phyloP scores from a whole-genome alignment of 2,113 vertebrate genomes.

The Mixornis gularis region DNA sequence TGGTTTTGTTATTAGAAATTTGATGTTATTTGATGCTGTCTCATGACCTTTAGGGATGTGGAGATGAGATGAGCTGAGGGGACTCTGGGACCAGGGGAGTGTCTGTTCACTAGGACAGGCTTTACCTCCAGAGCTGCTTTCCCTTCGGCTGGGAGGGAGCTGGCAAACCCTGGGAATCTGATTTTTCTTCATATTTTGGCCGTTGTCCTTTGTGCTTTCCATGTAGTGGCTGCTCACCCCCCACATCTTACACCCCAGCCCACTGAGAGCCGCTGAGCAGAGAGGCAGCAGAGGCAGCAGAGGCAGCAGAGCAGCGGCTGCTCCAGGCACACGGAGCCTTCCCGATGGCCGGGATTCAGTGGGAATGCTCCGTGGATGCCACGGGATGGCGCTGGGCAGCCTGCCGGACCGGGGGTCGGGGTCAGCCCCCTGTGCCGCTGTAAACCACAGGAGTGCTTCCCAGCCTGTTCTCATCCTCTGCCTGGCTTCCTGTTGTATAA shows the following conservation, averaged over 20 bases:
- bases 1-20: not conserved
- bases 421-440: not conserved
- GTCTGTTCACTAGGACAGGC: not conserved
- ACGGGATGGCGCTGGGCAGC: not conserved
- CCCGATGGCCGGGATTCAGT: not conserved
- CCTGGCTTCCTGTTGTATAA: slow-evolving; percentile 9
- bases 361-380: not conserved
- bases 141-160: not conserved
- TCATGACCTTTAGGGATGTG: not conserved
- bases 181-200: not conserved
- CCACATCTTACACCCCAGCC: not conserved
- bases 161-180: not conserved
- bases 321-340: not conserved
- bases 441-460: not conserved
- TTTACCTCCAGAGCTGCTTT: not conserved
- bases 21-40: not conserved
- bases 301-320: not conserved
- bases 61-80: not conserved
- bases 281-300: too few species aligned
- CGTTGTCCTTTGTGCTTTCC: not conserved
- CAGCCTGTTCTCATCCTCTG: not conserved
- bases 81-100: not conserved
- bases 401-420: not conserved
- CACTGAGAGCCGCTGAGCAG: rapidly evolving
- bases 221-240: rapidly evolving